Conservation (phyloP, 2,113 vertebrate species). For the Gnathonemus longibarbis region DNA sequence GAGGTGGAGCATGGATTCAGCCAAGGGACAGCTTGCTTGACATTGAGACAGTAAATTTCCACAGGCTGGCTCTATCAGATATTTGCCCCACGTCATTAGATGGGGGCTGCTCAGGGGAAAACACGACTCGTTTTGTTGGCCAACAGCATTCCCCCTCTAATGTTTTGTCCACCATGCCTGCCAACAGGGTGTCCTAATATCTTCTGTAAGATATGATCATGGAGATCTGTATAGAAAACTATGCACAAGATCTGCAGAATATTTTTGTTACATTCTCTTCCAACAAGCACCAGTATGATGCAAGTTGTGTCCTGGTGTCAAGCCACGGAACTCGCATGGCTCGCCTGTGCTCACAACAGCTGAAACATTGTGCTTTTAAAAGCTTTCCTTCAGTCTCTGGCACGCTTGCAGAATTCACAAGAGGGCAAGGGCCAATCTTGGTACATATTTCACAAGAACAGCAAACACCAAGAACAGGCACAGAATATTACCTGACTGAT, state of each 20-base stretch:
- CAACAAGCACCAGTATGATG: background rate
- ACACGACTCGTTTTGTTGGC: background rate
- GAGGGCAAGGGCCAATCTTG: background rate
- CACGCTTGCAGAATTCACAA: background rate
- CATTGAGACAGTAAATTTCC: slow-evolving; percentile 65
- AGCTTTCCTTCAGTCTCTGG: background rate
- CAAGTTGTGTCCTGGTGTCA: background rate
- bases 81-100: slow-evolving; percentile 19
- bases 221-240: background rate
- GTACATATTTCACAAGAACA: background rate
- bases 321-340: background rate
- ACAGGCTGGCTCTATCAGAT: slow-evolving; percentile 36
- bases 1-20: slow-evolving; percentile 49
- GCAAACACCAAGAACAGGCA: background rate
- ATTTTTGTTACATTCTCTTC: background rate
- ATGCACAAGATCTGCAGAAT: background rate
- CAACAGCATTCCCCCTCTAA: background rate
- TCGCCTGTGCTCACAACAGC: background rate
- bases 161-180: background rate
- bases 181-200: background rate
- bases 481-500: background rate
- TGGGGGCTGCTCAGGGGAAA: slow-evolving; percentile 11
- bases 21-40: slow-evolving; percentile 46
- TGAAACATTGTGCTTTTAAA: background rate
- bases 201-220: background rate